A percentile compares a stretch with the other conserved stretches of the same genome.
phyloP scores from a whole-genome alignment of 1,140 invertebrate genomes.

The Drosophila carrolli region DNA sequence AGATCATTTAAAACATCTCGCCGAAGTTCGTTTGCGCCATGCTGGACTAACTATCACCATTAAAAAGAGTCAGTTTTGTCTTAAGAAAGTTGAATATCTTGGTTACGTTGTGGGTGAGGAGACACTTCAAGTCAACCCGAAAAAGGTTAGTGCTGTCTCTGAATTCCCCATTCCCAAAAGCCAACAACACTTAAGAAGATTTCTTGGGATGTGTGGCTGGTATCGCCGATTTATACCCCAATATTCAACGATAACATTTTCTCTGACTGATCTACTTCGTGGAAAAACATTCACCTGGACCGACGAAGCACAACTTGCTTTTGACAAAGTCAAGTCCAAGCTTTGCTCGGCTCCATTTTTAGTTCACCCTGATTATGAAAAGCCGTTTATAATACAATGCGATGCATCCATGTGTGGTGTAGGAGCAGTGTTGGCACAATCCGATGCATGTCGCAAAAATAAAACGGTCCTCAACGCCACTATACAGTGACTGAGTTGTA shows the following conservation, averaged over 20 bases:
- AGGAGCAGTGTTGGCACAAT: not conserved
- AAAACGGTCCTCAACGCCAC: too few relatives aligned
- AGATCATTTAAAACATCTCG: not conserved
- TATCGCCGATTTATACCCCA: slow-evolving; percentile 5
- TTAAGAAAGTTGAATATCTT: not conserved
- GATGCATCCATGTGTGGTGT: slow-evolving; percentile 8
- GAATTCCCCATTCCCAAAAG: not conserved
- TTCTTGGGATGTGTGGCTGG: slow-evolving; percentile 5
- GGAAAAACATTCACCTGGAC: not conserved
- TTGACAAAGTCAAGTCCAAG: too few relatives aligned
- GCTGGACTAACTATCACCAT: not conserved
- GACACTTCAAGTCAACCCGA: not conserved
- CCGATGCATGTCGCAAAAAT: too few relatives aligned
- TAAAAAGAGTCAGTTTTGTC: too few relatives aligned
- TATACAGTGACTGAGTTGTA: too few relatives aligned
- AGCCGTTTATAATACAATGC: slow-evolving; percentile 6
- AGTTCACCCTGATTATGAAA: slow-evolving; percentile 3
- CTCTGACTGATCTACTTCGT: too few relatives aligned
- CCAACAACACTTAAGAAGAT: not conserved
- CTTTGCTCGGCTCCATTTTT: slow-evolving; percentile 4
- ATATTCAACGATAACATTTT: too few relatives aligned
- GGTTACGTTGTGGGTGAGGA: not conserved
- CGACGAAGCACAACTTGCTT: too few relatives aligned
- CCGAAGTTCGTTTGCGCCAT: not conserved
- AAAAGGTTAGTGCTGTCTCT: not conserved